Evolutionary conservation across 1,140 invertebrate genomes (phyloP).

Genomic region (Belonocnema kinseyi): DNA sequence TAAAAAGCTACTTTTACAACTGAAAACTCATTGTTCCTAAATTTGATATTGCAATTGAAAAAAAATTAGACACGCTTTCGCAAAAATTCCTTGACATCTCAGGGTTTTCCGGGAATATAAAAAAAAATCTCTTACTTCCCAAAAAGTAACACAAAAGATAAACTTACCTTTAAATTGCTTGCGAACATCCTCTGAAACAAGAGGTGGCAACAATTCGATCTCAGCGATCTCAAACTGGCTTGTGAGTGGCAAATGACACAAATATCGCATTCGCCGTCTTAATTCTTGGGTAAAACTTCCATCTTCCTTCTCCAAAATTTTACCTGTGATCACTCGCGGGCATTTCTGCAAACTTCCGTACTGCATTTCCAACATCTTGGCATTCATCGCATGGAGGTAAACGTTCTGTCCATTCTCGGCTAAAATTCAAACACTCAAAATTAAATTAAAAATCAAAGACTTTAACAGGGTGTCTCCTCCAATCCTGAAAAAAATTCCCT

Average conservation of each 20-base stretch:
- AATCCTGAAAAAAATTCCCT: too few species aligned
- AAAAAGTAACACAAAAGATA: neutral
- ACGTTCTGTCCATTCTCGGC: constrained; percentile 93
- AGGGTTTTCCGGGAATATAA: too few species aligned
- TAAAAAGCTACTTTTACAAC: too few species aligned
- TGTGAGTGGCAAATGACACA: constrained; percentile 92
- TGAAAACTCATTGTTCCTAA: too few species aligned
- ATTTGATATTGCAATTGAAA: too few species aligned
- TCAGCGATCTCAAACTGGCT: constrained; percentile 94
- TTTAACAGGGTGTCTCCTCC: neutral
- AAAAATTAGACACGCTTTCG: too few species aligned
- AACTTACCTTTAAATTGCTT: constrained; percentile 80
- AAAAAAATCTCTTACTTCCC: too few species aligned
- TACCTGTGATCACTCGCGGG: constrained; percentile 83
- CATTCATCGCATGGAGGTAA: constrained; percentile 94
- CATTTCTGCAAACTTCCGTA: constrained; percentile 89
- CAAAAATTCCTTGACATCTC: too few species aligned
- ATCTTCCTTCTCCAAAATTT: constrained; percentile 89
- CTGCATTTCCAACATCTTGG: constrained; percentile 90
- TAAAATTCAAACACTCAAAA: constrained; percentile 66
- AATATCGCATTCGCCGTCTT: constrained; percentile 85
- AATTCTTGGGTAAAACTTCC: constrained; percentile 89
- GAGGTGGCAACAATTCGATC: constrained; percentile 84
- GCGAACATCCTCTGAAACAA: constrained; percentile 82
- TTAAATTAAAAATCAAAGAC: neutral